Evolutionary conservation across 2,797 vertebrate genomes (phyloP).

Genomic region (Oreochromis grahami): DNA sequence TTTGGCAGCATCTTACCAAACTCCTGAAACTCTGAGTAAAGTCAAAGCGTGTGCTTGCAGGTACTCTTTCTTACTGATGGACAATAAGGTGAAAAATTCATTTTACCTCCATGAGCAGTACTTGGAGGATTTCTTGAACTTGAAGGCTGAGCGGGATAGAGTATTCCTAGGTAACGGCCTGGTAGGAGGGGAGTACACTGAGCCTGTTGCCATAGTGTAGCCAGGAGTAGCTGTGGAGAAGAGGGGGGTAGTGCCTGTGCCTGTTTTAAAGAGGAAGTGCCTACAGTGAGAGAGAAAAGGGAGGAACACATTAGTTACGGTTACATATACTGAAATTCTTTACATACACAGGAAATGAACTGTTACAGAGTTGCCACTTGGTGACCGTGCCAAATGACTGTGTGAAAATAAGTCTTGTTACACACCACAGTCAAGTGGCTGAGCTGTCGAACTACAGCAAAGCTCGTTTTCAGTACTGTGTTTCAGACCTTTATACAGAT

Average conservation of each 20-base stretch:
- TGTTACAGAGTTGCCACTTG: background rate
- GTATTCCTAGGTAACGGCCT: constrained; percentile 96
- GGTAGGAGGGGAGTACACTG: constrained; percentile 96
- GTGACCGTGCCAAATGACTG: background rate
- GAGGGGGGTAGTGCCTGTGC: constrained; percentile 97
- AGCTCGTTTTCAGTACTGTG: background rate
- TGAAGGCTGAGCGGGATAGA: constrained; percentile 96
- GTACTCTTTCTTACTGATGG: background rate
- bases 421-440: background rate
- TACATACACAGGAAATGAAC: background rate
- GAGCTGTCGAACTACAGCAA: background rate
- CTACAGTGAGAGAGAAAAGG: constrained; percentile 62
- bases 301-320: background rate
- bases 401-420: background rate
- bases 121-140: constrained; percentile 98
- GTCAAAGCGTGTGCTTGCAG: background rate
- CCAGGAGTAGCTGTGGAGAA: constrained; percentile 98
- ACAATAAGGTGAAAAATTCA: background rate
- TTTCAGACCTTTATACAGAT: background rate
- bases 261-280: constrained; percentile 99
- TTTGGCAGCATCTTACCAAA: background rate
- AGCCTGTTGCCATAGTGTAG: constrained; percentile 98
- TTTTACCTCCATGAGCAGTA: constrained; percentile 91
- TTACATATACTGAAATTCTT: background rate
- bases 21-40: background rate